Conservation (phyloP, 2,888 invertebrate genomes). For the Spialia ferax region DNA sequence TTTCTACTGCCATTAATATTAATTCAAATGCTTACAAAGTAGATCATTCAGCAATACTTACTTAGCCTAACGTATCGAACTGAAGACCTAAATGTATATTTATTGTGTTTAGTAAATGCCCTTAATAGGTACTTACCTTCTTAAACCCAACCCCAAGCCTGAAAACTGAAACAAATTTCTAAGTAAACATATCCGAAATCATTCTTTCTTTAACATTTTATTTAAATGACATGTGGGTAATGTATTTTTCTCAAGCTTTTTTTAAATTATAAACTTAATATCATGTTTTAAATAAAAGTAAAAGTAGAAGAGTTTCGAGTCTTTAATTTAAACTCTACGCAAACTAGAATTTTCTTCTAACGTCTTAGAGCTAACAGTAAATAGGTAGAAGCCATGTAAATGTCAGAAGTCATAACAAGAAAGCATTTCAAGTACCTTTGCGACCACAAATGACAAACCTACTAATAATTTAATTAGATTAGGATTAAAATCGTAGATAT, state of each 20-base stretch:
- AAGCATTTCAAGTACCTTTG: slow-evolving; percentile 44
- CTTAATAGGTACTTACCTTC: not conserved
- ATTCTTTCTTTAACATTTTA: not conserved
- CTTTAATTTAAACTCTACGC: too few relatives aligned
- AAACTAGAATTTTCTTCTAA: too few relatives aligned
- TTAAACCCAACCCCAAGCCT: not conserved
- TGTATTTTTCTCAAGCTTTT: too few relatives aligned
- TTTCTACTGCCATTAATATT: slow-evolving; percentile 74
- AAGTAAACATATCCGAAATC: not conserved
- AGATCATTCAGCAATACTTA: slow-evolving; percentile 12
- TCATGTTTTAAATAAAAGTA: too few relatives aligned
- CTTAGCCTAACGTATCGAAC: not conserved
- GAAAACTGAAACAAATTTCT: not conserved
- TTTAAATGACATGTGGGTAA: too few relatives aligned
- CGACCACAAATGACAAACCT: slow-evolving; percentile 24
- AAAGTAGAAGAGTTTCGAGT: too few relatives aligned
- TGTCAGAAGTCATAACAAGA: slow-evolving; percentile 69
- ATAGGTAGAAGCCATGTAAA: slow-evolving; percentile 63
- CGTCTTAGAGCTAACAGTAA: slow-evolving; percentile 2
- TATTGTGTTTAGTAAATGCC: not conserved
- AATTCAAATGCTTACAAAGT: slow-evolving; percentile 50
- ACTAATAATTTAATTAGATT: slow-evolving; percentile 37
- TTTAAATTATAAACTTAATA: too few relatives aligned
- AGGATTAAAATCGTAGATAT: slow-evolving; percentile 14
- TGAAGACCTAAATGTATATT: slow-evolving; percentile 11